These are phyloP conservation scores for Pandemis corylana DNA, from an alignment of 2,888 invertebrate genomes.

Conservation along the genomic window DNA sequence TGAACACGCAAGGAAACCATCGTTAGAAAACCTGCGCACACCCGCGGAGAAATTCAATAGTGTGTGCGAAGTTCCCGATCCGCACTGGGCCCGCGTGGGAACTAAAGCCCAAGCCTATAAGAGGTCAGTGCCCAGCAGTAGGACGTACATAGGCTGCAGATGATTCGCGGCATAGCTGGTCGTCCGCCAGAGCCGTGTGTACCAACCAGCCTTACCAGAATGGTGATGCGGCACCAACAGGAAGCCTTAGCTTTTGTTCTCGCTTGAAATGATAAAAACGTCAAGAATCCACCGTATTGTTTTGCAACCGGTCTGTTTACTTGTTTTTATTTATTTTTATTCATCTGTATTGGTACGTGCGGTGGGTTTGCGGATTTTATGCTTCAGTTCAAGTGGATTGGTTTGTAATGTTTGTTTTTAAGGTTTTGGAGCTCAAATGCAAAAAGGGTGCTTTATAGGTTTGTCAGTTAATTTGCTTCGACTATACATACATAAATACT, in stretches of 20 bases:
- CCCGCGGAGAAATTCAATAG: too few relatives aligned
- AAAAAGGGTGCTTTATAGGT: too few relatives aligned
- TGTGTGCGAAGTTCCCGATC: too few relatives aligned
- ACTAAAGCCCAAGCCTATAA: too few relatives aligned
- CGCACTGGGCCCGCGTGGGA: too few relatives aligned
- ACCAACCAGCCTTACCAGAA: slow-evolving; percentile 67
- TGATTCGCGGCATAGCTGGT: neutral
- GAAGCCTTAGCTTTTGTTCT: slow-evolving; percentile 83
- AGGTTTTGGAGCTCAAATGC: too few relatives aligned
- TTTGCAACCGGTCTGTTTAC: slow-evolving; percentile 68
- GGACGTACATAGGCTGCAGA: too few relatives aligned
- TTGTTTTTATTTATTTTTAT: slow-evolving; percentile 49
- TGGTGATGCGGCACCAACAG: slow-evolving; percentile 82
- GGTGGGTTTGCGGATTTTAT: slow-evolving; percentile 11
- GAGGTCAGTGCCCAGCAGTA: too few relatives aligned
- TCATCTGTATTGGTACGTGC: slow-evolving; percentile 66
- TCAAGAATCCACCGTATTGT: slow-evolving; percentile 81
- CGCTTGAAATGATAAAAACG: slow-evolving; percentile 82
- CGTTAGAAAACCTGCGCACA: too few relatives aligned
- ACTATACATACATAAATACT: too few relatives aligned
- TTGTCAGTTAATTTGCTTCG: too few relatives aligned
- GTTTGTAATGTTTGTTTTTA: neutral
- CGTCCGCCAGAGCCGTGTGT: slow-evolving; percentile 51
- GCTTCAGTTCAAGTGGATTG: neutral
- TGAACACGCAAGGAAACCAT: too few relatives aligned